phyloP scores from a whole-genome alignment of 2,113 vertebrate species.

The Heptranchias perlo region DNA sequence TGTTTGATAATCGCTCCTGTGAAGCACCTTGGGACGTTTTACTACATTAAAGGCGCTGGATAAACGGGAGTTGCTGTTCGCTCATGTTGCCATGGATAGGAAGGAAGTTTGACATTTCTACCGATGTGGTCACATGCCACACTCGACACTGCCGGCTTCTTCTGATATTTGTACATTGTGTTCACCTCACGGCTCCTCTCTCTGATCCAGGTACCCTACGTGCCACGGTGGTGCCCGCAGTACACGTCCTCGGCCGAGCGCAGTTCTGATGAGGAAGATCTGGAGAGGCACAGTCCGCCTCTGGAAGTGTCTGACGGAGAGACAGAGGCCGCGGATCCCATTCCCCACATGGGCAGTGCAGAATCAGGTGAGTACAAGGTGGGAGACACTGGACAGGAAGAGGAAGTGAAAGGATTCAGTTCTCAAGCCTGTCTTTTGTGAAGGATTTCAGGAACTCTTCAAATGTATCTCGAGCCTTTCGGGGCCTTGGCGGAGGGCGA shows the following conservation, averaged over 20 bases:
- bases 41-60: not conserved
- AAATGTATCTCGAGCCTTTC: no score
- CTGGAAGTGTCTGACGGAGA: slow-evolving; percentile 95
- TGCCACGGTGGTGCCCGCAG: slow-evolving; percentile 63
- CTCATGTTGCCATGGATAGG: not conserved
- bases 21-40: not conserved
- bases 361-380: slow-evolving; percentile 68
- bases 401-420: no score
- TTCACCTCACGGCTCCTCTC: not conserved
- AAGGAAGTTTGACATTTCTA: not conserved
- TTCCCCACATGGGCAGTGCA: slow-evolving; percentile 65
- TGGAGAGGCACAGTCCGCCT: slow-evolving; percentile 75
- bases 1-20: not conserved
- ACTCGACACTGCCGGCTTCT: not conserved
- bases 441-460: no score
- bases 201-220: slow-evolving; percentile 56
- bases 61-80: not conserved
- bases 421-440: no score
- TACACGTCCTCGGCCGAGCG: slow-evolving; percentile 70
- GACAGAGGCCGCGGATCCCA: slow-evolving; percentile 68
- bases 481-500: no score
- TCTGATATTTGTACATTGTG: no score
- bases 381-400: not conserved
- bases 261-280: slow-evolving; percentile 90
- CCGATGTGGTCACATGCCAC: not conserved